Conservation (phyloP, 1,140 invertebrate genomes). For the Sitobion miscanthi region DNA sequence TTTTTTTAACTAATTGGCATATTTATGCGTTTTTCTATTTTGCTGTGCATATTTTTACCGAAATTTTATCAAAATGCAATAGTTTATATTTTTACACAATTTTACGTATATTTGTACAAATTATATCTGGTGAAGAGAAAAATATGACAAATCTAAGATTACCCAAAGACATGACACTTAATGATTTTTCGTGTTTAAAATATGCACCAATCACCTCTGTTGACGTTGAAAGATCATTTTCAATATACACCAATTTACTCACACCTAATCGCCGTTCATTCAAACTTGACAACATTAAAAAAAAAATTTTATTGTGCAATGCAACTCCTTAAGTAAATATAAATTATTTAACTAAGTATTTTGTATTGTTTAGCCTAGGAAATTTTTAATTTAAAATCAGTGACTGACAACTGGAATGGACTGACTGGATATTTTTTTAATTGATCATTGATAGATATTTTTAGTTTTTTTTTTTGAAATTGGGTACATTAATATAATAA, state of each 20-base stretch:
- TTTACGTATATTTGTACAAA: not conserved
- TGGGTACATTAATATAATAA: slow-evolving; percentile 1
- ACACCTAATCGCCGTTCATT: not conserved
- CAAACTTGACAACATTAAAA: too few relatives aligned
- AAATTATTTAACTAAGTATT: not conserved
- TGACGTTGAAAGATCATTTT: not conserved
- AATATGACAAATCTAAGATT: too few relatives aligned
- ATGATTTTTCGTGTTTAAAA: not conserved
- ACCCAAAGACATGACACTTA: not conserved
- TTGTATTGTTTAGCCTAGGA: not conserved
- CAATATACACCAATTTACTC: not conserved
- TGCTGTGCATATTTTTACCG: not conserved
- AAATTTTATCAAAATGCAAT: not conserved
- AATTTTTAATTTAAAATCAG: too few relatives aligned
- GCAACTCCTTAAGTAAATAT: too few relatives aligned
- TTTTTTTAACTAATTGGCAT: not conserved
- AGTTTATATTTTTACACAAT: not conserved
- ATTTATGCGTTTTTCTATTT: not conserved
- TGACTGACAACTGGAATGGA: not conserved
- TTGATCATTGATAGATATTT: not conserved
- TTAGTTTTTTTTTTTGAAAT: not conserved
- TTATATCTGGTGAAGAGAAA: too few relatives aligned
- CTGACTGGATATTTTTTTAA: not conserved
- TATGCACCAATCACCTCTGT: not conserved
- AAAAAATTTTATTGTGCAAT: too few relatives aligned